A percentile compares a stretch with the other conserved stretches of the same genome.
These are phyloP conservation scores for Craseonycteris thonglongyai DNA, from an alignment of 2,113 vertebrate genomes.

Conservation along the genomic window DNA sequence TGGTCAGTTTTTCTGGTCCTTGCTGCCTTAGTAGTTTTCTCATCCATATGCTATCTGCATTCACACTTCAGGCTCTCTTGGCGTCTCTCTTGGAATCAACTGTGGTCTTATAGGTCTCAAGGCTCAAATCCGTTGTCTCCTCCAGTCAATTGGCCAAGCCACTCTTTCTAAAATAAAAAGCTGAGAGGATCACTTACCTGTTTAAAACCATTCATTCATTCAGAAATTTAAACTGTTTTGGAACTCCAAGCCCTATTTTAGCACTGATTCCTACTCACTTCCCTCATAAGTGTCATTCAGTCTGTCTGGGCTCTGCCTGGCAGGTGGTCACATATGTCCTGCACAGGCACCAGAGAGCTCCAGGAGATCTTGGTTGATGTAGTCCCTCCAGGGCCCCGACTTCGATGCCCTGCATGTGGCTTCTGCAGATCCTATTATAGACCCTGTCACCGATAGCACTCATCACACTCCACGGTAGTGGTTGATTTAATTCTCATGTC, in stretches of 20 bases:
- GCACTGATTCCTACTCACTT: not conserved
- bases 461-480: not conserved
- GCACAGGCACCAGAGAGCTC: not conserved
- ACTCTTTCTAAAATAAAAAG: not conserved
- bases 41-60: not conserved
- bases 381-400: not conserved
- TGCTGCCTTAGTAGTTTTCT: not conserved
- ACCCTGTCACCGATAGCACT: not conserved
- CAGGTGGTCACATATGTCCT: not conserved
- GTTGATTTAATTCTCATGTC: not conserved
- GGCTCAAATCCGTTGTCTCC: not conserved
- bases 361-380: not conserved
- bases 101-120: not conserved
- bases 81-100: not conserved
- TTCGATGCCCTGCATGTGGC: fast-evolving
- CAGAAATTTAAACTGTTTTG: not conserved
- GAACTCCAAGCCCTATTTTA: not conserved
- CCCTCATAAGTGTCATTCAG: no score
- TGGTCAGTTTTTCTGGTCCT: not conserved
- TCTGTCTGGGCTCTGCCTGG: not conserved
- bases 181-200: not conserved
- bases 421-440: not conserved
- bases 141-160: not conserved
- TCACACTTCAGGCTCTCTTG: not conserved
- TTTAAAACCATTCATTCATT: not conserved